phyloP scores from a whole-genome alignment of 2,797 vertebrate genomes.

The Etheostoma nigrum region DNA sequence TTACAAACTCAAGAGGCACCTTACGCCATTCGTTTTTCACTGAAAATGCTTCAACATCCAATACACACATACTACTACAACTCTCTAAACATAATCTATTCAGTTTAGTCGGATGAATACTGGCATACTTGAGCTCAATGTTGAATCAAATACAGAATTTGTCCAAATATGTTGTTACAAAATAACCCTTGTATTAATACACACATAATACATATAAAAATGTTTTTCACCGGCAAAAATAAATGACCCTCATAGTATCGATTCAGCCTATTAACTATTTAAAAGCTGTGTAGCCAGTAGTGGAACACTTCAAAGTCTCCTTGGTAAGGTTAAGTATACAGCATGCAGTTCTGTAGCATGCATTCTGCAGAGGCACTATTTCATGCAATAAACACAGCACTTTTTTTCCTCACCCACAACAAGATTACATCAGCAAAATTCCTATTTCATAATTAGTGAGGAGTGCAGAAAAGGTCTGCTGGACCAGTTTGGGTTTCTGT shows the following conservation, averaged over 20 bases:
- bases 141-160: constrained; percentile 17
- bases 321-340: constrained; percentile 6
- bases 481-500: constrained; percentile 25
- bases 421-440: constrained; percentile 64
- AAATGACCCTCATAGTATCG: not conserved
- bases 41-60: not conserved
- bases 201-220: not conserved
- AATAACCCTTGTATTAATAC: not conserved
- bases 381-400: constrained; percentile 11
- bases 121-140: constrained; percentile 14
- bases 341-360: constrained; percentile 1
- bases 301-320: constrained; percentile 16
- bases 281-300: constrained; percentile 2
- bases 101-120: not conserved
- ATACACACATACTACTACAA: not conserved
- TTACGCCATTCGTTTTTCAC: constrained; percentile 48
- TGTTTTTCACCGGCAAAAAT: constrained; percentile 2
- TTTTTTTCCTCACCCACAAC: constrained; percentile 22
- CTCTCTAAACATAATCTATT: constrained; percentile 3
- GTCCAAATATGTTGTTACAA: not conserved
- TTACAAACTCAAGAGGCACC: constrained; percentile 54
- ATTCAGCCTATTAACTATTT: constrained; percentile 27
- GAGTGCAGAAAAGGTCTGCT: constrained; percentile 37
- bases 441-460: constrained; percentile 65
- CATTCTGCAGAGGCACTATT: constrained; percentile 20